phyloP scores from a whole-genome alignment of 1,140 invertebrate species.

The Hycleus phaleratus region DNA sequence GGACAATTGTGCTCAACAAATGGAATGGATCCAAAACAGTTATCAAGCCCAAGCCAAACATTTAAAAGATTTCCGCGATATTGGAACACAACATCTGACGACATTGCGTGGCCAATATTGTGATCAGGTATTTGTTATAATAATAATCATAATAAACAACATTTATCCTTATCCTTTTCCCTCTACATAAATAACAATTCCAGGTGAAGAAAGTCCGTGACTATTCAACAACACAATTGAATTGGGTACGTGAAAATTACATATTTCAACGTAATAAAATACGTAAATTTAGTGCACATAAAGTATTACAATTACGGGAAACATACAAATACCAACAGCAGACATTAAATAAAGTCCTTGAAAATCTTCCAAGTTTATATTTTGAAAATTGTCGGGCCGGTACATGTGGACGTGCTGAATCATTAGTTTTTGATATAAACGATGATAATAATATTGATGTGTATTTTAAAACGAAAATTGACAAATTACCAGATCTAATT shows the following conservation, averaged over 20 bases:
- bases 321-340: constrained; percentile 94
- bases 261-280: constrained; percentile 91
- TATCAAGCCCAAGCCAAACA: constrained; percentile 83
- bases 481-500: constrained; percentile 41
- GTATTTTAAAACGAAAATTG: constrained; percentile 58
- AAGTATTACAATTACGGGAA: constrained; percentile 78
- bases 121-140: constrained; percentile 61
- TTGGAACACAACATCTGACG: constrained; percentile 78
- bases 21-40: constrained; percentile 87
- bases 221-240: constrained; percentile 81
- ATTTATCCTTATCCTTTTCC: too few species aligned
- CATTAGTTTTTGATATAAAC: constrained; percentile 61
- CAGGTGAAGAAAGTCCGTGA: constrained; percentile 79
- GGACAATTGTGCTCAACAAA: constrained; percentile 86
- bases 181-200: constrained; percentile 22
- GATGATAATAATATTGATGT: constrained; percentile 46
- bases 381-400: constrained; percentile 88
- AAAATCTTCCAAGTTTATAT: constrained; percentile 87
- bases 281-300: constrained; percentile 87
- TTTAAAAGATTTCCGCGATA: constrained; percentile 80
- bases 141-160: background rate
- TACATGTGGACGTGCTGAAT: constrained; percentile 73
- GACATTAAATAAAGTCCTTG: constrained; percentile 86
- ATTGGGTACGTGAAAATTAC: constrained; percentile 90
- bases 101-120: constrained; percentile 84